These are phyloP conservation scores for Anser brachyrhynchus DNA, from an alignment of 2,113 vertebrate species.

Conservation along the genomic window DNA sequence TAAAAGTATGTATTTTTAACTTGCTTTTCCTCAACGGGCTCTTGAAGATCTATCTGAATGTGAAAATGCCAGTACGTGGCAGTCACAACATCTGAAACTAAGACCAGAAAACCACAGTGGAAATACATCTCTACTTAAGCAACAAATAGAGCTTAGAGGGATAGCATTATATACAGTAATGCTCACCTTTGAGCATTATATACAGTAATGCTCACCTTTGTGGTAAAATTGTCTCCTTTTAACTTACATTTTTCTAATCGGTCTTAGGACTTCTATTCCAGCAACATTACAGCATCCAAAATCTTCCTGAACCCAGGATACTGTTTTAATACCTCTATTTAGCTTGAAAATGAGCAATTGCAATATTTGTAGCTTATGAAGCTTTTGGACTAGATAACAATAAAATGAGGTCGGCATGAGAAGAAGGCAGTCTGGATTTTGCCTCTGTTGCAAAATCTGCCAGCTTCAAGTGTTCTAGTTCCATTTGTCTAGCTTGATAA, in stretches of 20 bases:
- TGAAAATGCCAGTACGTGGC: not conserved
- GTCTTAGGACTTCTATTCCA: not conserved
- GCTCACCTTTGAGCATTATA: not conserved
- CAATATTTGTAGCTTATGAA: not conserved
- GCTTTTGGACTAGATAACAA: not conserved
- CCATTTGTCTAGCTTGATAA: conserved; percentile 24
- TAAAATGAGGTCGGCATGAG: conserved; percentile 31
- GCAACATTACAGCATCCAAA: not conserved
- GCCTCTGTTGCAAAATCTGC: not conserved
- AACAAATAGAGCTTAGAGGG: not conserved
- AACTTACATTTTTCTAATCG: not conserved
- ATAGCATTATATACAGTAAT: not conserved
- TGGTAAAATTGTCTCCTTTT: not conserved
- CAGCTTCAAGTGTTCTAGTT: not conserved
- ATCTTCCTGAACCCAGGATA: not conserved
- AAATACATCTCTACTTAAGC: not conserved
- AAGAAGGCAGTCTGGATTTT: not conserved
- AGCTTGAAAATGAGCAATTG: not conserved
- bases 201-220: not conserved
- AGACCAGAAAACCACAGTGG: not conserved
- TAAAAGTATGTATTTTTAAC: not conserved
- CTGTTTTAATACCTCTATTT: not conserved
- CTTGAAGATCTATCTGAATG: not conserved
- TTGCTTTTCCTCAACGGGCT: not conserved
- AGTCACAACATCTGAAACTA: not conserved